These are phyloP conservation scores for Toxotes lorentzi DNA, from an alignment of 2,797 vertebrate genomes.

Conservation along the genomic window DNA sequence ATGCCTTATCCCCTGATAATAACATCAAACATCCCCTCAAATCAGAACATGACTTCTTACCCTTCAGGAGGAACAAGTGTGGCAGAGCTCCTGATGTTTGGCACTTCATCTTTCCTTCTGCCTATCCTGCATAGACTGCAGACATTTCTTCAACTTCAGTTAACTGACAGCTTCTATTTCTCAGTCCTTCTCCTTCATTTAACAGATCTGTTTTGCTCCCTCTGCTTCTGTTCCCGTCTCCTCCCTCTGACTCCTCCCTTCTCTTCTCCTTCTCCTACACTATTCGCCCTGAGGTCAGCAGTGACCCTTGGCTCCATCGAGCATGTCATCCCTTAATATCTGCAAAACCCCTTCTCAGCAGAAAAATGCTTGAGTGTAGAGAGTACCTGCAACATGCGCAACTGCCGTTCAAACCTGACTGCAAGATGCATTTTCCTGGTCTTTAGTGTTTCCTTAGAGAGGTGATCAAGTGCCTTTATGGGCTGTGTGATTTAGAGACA, in stretches of 20 bases:
- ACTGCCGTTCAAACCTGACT: constrained; percentile 3
- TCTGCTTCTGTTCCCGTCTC: constrained; percentile 43
- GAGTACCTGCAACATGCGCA: background rate
- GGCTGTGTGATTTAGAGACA: background rate
- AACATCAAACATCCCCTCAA: background rate
- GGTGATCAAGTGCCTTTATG: constrained; percentile 12
- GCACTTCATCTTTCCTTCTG: constrained; percentile 51
- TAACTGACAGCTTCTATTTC: background rate
- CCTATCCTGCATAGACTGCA: background rate
- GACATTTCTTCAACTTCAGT: background rate
- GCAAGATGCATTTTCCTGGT: background rate
- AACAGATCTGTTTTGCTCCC: constrained; percentile 21
- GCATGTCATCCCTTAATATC: constrained; percentile 8
- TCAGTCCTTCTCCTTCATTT: background rate
- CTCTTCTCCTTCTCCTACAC: constrained; percentile 23
- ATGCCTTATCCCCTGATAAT: background rate
- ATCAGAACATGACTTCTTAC: constrained; percentile 51
- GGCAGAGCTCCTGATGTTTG: constrained; percentile 37
- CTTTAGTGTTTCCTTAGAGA: background rate
- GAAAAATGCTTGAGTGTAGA: background rate
- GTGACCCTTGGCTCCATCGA: constrained; percentile 19
- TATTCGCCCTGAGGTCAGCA: constrained; percentile 33
- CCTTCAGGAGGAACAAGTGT: constrained; percentile 35
- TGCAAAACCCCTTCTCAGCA: constrained; percentile 21
- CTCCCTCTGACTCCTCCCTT: constrained; percentile 34